A percentile compares a stretch with the other conserved stretches of the same genome.
Conservation (phyloP, 2,888 invertebrate genomes). For the Schizaphis graminum region DNA sequence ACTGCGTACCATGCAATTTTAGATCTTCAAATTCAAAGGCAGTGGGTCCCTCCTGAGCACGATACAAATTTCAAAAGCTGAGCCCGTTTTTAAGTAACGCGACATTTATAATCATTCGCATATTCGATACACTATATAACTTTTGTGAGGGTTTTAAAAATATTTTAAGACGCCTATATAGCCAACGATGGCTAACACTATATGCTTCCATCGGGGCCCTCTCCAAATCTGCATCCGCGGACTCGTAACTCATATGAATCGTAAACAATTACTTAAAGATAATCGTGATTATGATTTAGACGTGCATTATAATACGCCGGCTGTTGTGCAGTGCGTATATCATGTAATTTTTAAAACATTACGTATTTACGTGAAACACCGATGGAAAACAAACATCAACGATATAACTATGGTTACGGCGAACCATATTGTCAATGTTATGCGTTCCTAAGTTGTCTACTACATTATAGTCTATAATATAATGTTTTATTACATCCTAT, state of each 20-base stretch:
- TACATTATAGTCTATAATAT: neutral
- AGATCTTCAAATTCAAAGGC: neutral
- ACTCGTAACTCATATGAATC: neutral
- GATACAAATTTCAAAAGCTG: neutral
- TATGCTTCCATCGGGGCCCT: neutral
- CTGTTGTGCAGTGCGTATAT: neutral
- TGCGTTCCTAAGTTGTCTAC: neutral
- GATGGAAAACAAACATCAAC: neutral
- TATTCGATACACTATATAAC: neutral
- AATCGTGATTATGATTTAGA: neutral
- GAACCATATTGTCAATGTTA: neutral
- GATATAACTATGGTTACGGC: slow-evolving; percentile 10
- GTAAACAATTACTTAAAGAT: neutral
- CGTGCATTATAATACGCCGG: neutral
- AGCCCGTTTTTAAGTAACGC: neutral
- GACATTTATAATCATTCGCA: neutral
- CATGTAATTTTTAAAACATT: neutral
- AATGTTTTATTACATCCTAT: neutral
- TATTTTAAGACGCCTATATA: neutral
- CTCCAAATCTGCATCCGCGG: neutral
- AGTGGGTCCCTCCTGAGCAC: neutral
- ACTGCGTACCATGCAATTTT: neutral
- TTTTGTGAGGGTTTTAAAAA: neutral
- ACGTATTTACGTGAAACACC: neutral
- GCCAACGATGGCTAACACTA: too few relatives aligned